A percentile compares a stretch with the other conserved stretches of the same genome.
phyloP scores from a whole-genome alignment of 1,140 invertebrate genomes.

The Plectrocnemia conspersa region DNA sequence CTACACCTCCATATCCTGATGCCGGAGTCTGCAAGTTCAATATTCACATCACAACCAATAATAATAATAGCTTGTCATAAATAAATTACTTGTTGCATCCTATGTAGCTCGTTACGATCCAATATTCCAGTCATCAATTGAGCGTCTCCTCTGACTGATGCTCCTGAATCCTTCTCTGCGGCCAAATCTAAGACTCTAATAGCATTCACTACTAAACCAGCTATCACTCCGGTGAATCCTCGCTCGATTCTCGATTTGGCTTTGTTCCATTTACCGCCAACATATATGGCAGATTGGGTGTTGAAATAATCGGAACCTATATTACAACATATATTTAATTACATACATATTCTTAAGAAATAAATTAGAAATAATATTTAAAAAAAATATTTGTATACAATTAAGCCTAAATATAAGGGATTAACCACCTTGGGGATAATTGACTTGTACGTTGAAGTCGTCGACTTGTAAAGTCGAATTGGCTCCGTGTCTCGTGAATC shows the following conservation, averaged over 20 bases:
- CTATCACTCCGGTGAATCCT: slow-evolving; percentile 79
- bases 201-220: slow-evolving; percentile 85
- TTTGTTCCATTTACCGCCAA: slow-evolving; percentile 68
- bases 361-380: slow-evolving; percentile 3
- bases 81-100: slow-evolving; percentile 69
- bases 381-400: slow-evolving; percentile 4
- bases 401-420: too few species aligned
- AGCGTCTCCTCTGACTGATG: slow-evolving; percentile 69
- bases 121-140: slow-evolving; percentile 66
- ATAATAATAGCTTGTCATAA: too few species aligned
- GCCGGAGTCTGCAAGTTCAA: slow-evolving; percentile 74
- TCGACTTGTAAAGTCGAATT: slow-evolving; percentile 91
- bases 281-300: slow-evolving; percentile 80
- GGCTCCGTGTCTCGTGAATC: slow-evolving; percentile 81
- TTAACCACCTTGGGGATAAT: slow-evolving; percentile 67
- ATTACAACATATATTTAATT: too few species aligned
- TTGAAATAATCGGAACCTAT: too few species aligned
- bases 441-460: slow-evolving; percentile 78
- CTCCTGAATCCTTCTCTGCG: slow-evolving; percentile 69
- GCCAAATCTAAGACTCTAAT: slow-evolving; percentile 79
- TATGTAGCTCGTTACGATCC: slow-evolving; percentile 68
- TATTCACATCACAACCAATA: neutral
- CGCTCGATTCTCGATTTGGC: slow-evolving; percentile 62
- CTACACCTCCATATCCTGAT: slow-evolving; percentile 70
- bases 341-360: too few species aligned